phyloP scores from a whole-genome alignment of 2,888 invertebrate species.

The Stegophylla sp. region DNA sequence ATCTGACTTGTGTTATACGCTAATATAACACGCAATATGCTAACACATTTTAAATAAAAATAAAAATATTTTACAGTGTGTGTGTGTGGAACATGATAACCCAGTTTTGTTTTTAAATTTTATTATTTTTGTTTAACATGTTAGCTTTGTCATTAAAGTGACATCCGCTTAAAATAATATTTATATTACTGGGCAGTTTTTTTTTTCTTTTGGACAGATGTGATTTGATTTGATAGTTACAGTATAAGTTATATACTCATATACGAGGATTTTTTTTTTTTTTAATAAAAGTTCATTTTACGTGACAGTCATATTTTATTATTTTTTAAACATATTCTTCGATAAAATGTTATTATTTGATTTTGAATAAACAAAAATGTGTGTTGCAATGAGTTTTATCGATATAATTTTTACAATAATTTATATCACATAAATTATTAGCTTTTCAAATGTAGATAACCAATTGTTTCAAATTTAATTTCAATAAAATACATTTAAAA shows the following conservation, averaged over 20 bases:
- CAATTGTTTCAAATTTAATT: neutral
- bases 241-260: neutral
- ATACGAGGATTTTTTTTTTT: neutral
- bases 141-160: neutral
- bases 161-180: neutral
- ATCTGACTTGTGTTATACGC: too few relatives aligned
- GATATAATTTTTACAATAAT: too few relatives aligned
- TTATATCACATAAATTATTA: too few relatives aligned
- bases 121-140: slow-evolving; percentile 20
- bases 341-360: neutral
- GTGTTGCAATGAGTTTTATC: neutral
- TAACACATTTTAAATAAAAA: too few relatives aligned
- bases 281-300: neutral
- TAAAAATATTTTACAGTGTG: too few relatives aligned
- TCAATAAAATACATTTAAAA: slow-evolving; percentile 23
- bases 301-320: neutral
- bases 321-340: too few relatives aligned
- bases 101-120: neutral
- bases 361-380: neutral
- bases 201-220: neutral
- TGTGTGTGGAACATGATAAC: neutral
- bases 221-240: neutral
- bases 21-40: too few relatives aligned
- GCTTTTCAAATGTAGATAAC: too few relatives aligned
- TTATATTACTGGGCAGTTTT: neutral